Evolutionary conservation across 2,888 invertebrate species (phyloP).

Genomic region (Cepaea hortensis): DNA sequence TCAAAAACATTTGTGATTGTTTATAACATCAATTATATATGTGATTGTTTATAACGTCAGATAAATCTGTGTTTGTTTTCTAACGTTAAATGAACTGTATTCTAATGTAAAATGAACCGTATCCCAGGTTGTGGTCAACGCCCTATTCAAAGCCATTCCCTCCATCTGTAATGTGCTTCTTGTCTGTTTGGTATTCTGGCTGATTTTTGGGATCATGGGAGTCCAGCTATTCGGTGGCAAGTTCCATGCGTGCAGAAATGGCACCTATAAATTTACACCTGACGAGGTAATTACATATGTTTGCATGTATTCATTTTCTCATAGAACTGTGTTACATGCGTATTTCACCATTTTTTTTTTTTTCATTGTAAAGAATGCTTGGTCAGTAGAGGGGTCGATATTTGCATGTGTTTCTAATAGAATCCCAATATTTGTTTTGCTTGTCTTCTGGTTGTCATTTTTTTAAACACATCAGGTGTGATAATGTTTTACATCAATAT

Average conservation of each 20-base stretch:
- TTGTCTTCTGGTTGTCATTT: too few species aligned
- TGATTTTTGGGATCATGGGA: slow-evolving; percentile 99
- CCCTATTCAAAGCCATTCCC: slow-evolving; percentile 98
- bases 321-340: too few species aligned
- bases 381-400: neutral
- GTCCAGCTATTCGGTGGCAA: slow-evolving; percentile 96
- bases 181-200: slow-evolving; percentile 99
- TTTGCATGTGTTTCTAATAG: neutral
- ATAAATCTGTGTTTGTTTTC: too few species aligned
- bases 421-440: too few species aligned
- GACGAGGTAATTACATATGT: slow-evolving; percentile 13
- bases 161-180: slow-evolving; percentile 99
- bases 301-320: too few species aligned
- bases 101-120: too few species aligned
- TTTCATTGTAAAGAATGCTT: neutral
- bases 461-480: too few species aligned
- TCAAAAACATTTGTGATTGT: too few species aligned
- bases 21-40: too few species aligned
- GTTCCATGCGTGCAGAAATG: slow-evolving; percentile 82
- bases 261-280: slow-evolving; percentile 67
- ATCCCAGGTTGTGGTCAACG: slow-evolving; percentile 95
- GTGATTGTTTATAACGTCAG: too few species aligned
- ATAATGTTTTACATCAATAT: too few species aligned
- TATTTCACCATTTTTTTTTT: neutral
- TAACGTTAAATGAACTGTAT: too few species aligned